These are phyloP conservation scores for Pararge aegeria DNA, from an alignment of 1,140 invertebrate species.

Conservation along the genomic window DNA sequence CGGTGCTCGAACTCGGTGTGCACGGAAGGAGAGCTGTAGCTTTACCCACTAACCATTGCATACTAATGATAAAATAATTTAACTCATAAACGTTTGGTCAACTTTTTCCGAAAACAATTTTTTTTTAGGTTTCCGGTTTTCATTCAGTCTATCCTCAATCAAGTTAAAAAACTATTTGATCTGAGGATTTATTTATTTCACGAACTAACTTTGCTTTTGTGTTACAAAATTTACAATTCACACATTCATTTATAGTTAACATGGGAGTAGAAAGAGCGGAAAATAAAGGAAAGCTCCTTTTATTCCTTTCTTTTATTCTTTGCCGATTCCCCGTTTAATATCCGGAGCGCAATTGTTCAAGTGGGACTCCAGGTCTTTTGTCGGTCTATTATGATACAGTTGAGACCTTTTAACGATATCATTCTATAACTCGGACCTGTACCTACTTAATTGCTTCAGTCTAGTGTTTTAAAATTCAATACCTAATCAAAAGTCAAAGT, in stretches of 20 bases:
- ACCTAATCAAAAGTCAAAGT: too few species aligned
- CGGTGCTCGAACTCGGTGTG: too few species aligned
- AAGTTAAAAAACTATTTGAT: too few species aligned
- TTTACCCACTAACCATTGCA: too few species aligned
- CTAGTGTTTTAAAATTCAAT: too few species aligned
- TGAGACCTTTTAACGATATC: background rate
- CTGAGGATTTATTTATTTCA: too few species aligned
- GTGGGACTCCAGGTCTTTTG: constrained; percentile 15
- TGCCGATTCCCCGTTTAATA: constrained; percentile 29
- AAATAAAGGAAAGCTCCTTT: constrained; percentile 17
- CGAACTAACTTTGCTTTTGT: constrained; percentile 19
- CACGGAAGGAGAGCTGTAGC: too few species aligned
- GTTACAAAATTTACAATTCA: constrained; percentile 21
- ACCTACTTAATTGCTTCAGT: background rate
- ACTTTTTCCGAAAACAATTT: too few species aligned
- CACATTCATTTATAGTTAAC: constrained; percentile 31
- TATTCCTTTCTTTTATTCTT: constrained; percentile 27
- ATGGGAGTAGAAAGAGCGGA: constrained; percentile 21
- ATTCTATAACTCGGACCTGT: background rate
- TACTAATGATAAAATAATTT: too few species aligned
- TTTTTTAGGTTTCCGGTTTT: too few species aligned
- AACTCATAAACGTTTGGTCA: too few species aligned
- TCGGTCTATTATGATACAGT: constrained; percentile 8
- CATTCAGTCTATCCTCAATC: too few species aligned
- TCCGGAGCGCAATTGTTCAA: constrained; percentile 25